phyloP scores from a whole-genome alignment of 2,797 vertebrate species.

The Coreius guichenoti region DNA sequence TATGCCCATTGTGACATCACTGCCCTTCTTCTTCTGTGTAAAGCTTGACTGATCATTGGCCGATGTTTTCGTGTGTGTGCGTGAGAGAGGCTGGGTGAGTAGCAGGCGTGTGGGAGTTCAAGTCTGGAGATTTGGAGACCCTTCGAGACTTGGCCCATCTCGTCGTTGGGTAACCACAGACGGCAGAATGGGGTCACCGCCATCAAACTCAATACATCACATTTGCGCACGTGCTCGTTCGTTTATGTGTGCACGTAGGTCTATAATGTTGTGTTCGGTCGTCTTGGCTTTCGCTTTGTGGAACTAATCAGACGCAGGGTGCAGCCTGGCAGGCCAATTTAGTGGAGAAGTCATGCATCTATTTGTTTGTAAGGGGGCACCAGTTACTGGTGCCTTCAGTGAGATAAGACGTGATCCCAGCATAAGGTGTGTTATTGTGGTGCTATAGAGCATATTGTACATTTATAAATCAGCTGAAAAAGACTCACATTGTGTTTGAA shows the following conservation, averaged over 20 bases:
- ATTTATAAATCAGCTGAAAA: neutral
- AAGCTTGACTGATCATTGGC: conserved; percentile 35
- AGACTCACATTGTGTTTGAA: neutral
- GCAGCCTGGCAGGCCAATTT: neutral
- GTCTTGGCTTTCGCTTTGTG: neutral
- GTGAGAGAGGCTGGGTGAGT: conserved; percentile 54
- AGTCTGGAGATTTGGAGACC: conserved; percentile 73
- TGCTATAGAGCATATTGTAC: neutral
- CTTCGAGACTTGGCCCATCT: conserved; percentile 70
- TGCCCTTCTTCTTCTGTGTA: neutral
- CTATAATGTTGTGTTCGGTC: neutral
- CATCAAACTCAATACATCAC: conserved; percentile 78
- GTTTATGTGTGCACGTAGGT: neutral
- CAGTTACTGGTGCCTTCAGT: neutral
- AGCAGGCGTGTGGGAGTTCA: conserved; percentile 66
- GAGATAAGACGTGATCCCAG: neutral
- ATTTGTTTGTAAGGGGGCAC: neutral
- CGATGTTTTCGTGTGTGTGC: conserved; percentile 41
- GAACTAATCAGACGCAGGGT: conserved; percentile 13
- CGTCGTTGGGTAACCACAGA: conserved; percentile 74
- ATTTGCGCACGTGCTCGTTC: conserved; percentile 24
- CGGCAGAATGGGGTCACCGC: conserved; percentile 81
- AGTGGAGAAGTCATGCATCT: neutral
- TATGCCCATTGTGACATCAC: conserved; percentile 1
- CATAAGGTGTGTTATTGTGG: neutral